Percentiles rank a stretch among this genome's conserved stretches.
Conservation (phyloP, 2,797 vertebrate species). For the Danio kyathit region DNA sequence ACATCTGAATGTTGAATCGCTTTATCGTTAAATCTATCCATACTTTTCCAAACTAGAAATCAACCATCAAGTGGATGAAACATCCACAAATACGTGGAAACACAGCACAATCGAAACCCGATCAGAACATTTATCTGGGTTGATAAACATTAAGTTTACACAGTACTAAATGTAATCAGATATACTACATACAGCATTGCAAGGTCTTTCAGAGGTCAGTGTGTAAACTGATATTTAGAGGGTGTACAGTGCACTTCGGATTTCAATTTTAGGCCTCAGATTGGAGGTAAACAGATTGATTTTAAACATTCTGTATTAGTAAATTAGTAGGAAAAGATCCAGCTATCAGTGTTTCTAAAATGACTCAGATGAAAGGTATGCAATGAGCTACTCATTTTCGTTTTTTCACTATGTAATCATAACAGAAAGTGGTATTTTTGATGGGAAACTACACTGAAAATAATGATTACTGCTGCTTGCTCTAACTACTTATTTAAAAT, state of each 20-base stretch:
- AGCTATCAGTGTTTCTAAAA: background rate
- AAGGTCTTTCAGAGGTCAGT: constrained; percentile 36
- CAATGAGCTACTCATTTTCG: background rate
- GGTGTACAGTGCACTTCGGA: background rate
- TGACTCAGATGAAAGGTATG: background rate
- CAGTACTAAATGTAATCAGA: constrained; percentile 16
- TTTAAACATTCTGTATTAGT: background rate
- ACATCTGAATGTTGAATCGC: constrained; percentile 55
- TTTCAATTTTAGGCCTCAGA: background rate
- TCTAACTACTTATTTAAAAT: too few species aligned
- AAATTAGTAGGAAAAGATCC: background rate
- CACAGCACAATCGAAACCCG: background rate
- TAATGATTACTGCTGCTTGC: too few species aligned
- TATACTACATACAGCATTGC: background rate
- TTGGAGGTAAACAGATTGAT: background rate
- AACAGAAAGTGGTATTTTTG: background rate
- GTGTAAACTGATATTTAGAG: background rate
- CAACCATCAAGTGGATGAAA: constrained; percentile 42
- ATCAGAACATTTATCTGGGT: background rate
- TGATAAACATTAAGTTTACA: background rate
- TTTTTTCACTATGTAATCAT: background rate
- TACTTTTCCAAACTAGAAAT: constrained; percentile 32
- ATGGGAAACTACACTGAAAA: background rate
- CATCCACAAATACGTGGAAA: constrained; percentile 15
- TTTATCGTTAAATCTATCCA: constrained; percentile 37